A percentile compares a stretch with the other conserved stretches of the same genome.
Conservation (phyloP, 1,140 invertebrate species). For the Druon quercuslanigerum region DNA sequence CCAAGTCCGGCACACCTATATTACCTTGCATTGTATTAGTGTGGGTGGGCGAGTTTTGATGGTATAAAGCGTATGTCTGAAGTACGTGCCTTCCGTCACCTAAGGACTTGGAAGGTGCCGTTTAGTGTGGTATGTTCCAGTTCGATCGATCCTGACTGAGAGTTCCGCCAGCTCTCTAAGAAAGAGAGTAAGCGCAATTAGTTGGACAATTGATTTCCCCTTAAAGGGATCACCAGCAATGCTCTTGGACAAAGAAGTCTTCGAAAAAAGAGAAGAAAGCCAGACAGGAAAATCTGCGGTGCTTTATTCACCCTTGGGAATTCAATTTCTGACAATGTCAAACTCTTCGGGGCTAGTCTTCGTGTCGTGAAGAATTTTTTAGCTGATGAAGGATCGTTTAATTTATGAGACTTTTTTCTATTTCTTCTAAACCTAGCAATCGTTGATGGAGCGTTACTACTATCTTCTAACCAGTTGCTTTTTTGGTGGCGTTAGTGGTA, state of each 20-base stretch:
- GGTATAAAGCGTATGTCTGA: slow-evolving; percentile 7
- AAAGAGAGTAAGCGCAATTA: slow-evolving; percentile 68
- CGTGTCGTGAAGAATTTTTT: no score
- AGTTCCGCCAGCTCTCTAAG: slow-evolving; percentile 39
- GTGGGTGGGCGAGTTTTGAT: not conserved
- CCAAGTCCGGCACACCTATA: slow-evolving; percentile 44
- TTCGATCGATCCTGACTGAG: slow-evolving; percentile 42
- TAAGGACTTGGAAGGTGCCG: slow-evolving; percentile 35
- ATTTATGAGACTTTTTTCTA: no score
- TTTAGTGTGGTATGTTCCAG: slow-evolving; percentile 31
- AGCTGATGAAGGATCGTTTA: no score
- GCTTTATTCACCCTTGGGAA: slow-evolving; percentile 33
- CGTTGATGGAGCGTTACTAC: no score
- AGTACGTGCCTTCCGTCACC: slow-evolving; percentile 33
- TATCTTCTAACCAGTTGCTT: no score
- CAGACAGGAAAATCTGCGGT: slow-evolving; percentile 36
- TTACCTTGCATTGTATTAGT: no score
- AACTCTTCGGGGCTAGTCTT: not conserved
- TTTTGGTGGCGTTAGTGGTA: no score
- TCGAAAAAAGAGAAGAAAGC: slow-evolving; percentile 42
- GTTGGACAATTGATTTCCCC: slow-evolving; percentile 65
- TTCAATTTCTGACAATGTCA: slow-evolving; percentile 9
- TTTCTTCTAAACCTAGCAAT: no score
- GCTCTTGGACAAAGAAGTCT: slow-evolving; percentile 41
- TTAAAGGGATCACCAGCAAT: slow-evolving; percentile 61